Evolutionary conservation across 1,140 invertebrate genomes (phyloP).

Genomic region (Dysdera silvatica): DNA sequence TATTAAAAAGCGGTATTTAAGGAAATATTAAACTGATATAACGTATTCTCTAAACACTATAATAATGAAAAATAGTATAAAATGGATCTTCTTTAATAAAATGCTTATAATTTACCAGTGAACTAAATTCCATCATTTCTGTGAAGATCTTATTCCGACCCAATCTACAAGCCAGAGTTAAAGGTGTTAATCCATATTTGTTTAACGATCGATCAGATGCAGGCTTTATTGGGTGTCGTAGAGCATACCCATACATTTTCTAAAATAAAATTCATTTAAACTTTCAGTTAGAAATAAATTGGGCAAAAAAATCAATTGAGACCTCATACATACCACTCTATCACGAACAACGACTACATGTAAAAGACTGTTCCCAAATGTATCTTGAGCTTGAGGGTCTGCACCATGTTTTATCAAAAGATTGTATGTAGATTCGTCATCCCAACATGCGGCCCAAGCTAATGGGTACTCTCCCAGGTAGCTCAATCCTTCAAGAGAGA

Average conservation of each 20-base stretch:
- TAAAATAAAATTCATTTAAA: conserved; percentile 42
- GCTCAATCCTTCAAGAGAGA: conserved; percentile 67
- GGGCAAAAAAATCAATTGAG: too few relatives aligned
- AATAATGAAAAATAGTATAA: not conserved
- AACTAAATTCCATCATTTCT: conserved; percentile 94
- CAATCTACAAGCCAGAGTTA: conserved; percentile 91
- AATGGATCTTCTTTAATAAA: not conserved
- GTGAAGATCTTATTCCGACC: conserved; percentile 91
- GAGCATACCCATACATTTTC: conserved; percentile 97
- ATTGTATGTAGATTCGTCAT: conserved; percentile 96
- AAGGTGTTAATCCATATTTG: conserved; percentile 79
- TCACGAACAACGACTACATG: conserved; percentile 98
- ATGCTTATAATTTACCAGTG: conserved; percentile 50
- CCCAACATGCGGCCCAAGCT: conserved; percentile 92
- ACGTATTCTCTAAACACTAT: not conserved
- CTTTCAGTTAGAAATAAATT: not conserved
- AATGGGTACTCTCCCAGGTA: conserved; percentile 94
- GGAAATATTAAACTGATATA: not conserved
- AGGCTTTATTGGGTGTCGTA: conserved; percentile 83
- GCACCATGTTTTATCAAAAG: conserved; percentile 81
- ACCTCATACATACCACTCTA: conserved; percentile 71
- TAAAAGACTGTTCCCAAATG: conserved; percentile 89
- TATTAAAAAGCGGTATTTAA: not conserved
- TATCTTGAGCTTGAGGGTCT: conserved; percentile 84
- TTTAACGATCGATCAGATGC: conserved; percentile 85